Evolutionary conservation across 2,888 invertebrate species (phyloP).

Genomic region (Cybosia mesomella): DNA sequence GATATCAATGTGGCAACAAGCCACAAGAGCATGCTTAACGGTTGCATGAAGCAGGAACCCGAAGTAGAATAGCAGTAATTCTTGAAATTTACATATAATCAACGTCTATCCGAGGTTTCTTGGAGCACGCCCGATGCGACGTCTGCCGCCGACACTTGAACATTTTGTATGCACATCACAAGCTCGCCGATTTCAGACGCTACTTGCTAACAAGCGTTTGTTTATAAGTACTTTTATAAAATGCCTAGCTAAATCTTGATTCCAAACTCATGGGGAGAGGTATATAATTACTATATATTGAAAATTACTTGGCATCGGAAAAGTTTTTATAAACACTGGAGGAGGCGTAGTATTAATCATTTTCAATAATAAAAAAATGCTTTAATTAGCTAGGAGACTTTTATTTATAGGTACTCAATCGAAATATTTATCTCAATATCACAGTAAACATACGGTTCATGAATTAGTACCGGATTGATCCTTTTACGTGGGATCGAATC

Average conservation of each 20-base stretch:
- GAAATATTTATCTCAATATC: not conserved
- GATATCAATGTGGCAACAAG: constrained; percentile 33
- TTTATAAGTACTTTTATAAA: constrained; percentile 37
- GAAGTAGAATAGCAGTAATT: constrained; percentile 51
- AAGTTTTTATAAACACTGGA: not conserved
- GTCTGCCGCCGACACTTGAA: constrained; percentile 46
- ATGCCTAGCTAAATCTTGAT: constrained; percentile 5
- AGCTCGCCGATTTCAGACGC: constrained; percentile 43
- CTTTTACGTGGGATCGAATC: not conserved
- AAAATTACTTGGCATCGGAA: not conserved
- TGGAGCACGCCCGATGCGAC: constrained; percentile 49
- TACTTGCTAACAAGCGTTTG: constrained; percentile 43
- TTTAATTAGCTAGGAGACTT: not conserved
- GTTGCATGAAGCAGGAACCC: constrained; percentile 46
- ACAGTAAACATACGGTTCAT: not conserved
- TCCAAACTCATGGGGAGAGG: not conserved
- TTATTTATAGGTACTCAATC: not conserved
- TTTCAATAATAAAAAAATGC: too few relatives aligned
- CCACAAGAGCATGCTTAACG: constrained; percentile 25
- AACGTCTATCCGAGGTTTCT: constrained; percentile 52
- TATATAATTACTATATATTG: not conserved
- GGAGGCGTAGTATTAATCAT: not conserved
- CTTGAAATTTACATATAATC: constrained; percentile 61
- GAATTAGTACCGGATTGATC: not conserved
- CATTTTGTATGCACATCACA: constrained; percentile 53